These are phyloP conservation scores for Echinops telfairi DNA, from an alignment of 2,113 vertebrate genomes.

Conservation along the genomic window DNA sequence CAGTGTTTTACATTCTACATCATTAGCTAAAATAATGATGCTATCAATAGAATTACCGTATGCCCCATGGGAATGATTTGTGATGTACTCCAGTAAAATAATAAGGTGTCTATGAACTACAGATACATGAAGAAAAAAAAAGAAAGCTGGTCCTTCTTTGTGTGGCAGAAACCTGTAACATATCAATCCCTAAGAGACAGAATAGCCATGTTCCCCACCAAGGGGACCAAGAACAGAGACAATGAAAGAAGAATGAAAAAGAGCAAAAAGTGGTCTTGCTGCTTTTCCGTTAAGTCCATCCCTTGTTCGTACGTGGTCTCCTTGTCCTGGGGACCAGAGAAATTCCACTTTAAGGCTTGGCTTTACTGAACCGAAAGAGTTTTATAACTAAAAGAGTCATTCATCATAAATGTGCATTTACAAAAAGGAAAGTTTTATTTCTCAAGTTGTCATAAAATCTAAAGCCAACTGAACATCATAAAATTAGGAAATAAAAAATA, in stretches of 20 bases:
- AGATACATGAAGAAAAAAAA: no score
- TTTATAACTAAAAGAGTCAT: not conserved
- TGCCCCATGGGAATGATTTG: no score
- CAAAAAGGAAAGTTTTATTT: constrained; percentile 44
- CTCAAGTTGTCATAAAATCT: constrained; percentile 1
- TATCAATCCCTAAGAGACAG: not conserved
- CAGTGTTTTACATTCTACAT: no score
- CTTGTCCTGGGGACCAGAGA: not conserved
- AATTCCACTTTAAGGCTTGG: not conserved
- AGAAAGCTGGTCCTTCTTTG: not conserved
- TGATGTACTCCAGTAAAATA: no score
- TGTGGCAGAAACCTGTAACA: not conserved
- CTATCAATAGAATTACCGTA: no score
- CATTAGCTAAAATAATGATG: no score
- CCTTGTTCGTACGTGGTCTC: not conserved
- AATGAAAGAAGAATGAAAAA: not conserved
- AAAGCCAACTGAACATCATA: not conserved
- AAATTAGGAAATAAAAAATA: constrained; percentile 43
- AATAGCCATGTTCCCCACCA: not conserved
- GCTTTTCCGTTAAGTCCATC: not conserved
- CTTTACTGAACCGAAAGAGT: not conserved
- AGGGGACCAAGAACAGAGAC: not conserved
- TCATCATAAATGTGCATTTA: not conserved
- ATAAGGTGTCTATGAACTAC: no score
- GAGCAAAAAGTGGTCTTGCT: not conserved